Conservation (phyloP, 2,888 invertebrate genomes). For the Bursaphelenchus okinawaensis region DNA sequence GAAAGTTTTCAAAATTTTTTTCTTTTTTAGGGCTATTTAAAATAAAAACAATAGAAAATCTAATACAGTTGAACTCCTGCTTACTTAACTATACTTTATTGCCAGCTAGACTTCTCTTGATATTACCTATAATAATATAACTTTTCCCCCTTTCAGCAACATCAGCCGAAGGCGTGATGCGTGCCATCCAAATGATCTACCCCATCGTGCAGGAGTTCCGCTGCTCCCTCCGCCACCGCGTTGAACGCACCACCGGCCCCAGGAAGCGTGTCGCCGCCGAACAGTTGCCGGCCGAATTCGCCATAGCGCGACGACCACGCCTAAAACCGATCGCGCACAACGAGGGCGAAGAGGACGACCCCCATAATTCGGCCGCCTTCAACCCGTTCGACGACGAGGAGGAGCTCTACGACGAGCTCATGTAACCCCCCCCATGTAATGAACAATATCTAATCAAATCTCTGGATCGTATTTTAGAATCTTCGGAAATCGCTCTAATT, state of each 20-base stretch:
- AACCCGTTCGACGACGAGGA: background rate
- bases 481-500: no score
- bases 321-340: background rate
- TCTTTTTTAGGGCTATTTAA: no score
- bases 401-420: background rate
- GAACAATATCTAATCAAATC: no score
- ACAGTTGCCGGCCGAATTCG: background rate
- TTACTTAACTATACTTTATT: no score
- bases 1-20: background rate
- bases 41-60: background rate
- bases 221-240: constrained; percentile 14
- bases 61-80: no score
- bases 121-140: no score
- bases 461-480: no score
- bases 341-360: background rate
- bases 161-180: constrained; percentile 40
- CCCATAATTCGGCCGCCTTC: background rate
- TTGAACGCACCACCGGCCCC: background rate
- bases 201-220: constrained; percentile 46
- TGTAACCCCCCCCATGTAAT: no score
- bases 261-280: background rate
- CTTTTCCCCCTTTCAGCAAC: constrained; percentile 36
- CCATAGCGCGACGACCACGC: background rate
- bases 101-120: no score
- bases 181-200: constrained; percentile 42